phyloP scores from a whole-genome alignment of 2,888 invertebrate species.

The Leptopilina myrica region DNA sequence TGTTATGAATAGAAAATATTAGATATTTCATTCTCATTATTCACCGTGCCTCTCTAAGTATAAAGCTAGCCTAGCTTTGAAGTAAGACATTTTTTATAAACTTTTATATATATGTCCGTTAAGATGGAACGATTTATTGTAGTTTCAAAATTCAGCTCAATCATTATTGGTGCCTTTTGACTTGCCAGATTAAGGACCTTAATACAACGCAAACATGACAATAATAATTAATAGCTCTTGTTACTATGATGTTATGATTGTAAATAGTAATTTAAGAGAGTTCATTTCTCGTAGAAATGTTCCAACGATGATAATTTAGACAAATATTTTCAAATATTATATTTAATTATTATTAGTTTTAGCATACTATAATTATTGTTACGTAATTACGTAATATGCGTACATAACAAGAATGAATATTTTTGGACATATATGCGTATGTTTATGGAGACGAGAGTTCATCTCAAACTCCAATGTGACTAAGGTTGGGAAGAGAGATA shows the following conservation, averaged over 20 bases:
- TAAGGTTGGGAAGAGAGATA: too few relatives aligned
- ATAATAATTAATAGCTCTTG: conserved; percentile 70
- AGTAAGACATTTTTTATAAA: conserved; percentile 42
- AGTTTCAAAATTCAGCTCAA: conserved; percentile 67
- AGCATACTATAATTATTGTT: too few relatives aligned
- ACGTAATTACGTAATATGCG: too few relatives aligned
- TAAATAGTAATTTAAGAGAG: conserved; percentile 66
- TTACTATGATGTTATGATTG: conserved; percentile 69
- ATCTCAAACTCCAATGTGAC: too few relatives aligned
- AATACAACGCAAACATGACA: conserved; percentile 60
- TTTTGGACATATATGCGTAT: too few relatives aligned
- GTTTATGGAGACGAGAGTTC: too few relatives aligned
- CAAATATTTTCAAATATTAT: conserved; percentile 65
- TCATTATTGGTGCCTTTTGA: conserved; percentile 73
- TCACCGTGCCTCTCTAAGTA: conserved; percentile 69
- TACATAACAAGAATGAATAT: too few relatives aligned
- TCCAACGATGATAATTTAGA: conserved; percentile 62
- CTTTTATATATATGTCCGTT: neutral
- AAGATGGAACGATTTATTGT: conserved; percentile 49
- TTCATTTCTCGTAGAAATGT: conserved; percentile 61
- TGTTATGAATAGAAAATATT: conserved; percentile 45
- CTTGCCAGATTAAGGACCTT: conserved; percentile 70
- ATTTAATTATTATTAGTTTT: conserved; percentile 58
- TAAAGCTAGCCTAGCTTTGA: conserved; percentile 52
- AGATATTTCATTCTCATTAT: conserved; percentile 63